Evolutionary conservation across 2,113 vertebrate genomes (phyloP).

Genomic region (Blennius ocellaris): DNA sequence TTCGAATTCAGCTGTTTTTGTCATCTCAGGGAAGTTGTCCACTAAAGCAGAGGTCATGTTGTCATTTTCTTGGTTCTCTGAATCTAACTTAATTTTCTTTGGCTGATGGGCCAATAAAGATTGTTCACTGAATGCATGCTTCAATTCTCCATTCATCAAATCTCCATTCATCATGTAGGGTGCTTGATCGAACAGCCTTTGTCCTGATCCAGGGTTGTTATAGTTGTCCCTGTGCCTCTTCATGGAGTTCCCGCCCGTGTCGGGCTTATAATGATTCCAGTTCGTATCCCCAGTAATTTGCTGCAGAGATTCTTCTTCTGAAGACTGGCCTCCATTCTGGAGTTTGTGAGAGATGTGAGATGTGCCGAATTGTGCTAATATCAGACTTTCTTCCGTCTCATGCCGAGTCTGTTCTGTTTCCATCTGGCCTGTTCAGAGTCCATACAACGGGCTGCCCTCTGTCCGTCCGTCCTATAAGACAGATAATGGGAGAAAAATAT

Average conservation of each 20-base stretch:
- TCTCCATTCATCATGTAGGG: slow-evolving; percentile 89
- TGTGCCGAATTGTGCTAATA: slow-evolving; percentile 85
- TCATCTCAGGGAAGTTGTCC: slow-evolving; percentile 77
- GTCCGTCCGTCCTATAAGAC: slow-evolving; percentile 83
- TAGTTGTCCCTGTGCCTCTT: slow-evolving; percentile 85
- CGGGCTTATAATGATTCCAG: slow-evolving; percentile 82
- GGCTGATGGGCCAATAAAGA: slow-evolving; percentile 78
- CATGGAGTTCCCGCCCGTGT: slow-evolving; percentile 73
- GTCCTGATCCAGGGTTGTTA: slow-evolving; percentile 79
- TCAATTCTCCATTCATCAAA: slow-evolving; percentile 91
- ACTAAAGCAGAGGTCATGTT: slow-evolving; percentile 69
- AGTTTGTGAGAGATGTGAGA: slow-evolving; percentile 81
- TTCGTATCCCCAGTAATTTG: slow-evolving; percentile 88
- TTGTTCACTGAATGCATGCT: slow-evolving; percentile 81
- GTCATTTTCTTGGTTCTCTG: slow-evolving; percentile 84
- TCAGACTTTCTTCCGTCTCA: slow-evolving; percentile 93
- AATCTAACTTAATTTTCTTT: slow-evolving; percentile 87
- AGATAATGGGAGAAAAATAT: slow-evolving; percentile 20
- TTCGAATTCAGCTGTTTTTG: slow-evolving; percentile 76
- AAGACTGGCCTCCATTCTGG: slow-evolving; percentile 88
- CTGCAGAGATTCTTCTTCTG: slow-evolving; percentile 81
- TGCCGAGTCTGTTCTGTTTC: slow-evolving; percentile 95
- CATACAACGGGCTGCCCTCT: slow-evolving; percentile 95
- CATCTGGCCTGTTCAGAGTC: slow-evolving; percentile 97
- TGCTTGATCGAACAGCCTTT: slow-evolving; percentile 82